A percentile compares a stretch with the other conserved stretches of the same genome.
Conservation (phyloP, 1,140 invertebrate genomes). For the Dufourea novaeangliae region DNA sequence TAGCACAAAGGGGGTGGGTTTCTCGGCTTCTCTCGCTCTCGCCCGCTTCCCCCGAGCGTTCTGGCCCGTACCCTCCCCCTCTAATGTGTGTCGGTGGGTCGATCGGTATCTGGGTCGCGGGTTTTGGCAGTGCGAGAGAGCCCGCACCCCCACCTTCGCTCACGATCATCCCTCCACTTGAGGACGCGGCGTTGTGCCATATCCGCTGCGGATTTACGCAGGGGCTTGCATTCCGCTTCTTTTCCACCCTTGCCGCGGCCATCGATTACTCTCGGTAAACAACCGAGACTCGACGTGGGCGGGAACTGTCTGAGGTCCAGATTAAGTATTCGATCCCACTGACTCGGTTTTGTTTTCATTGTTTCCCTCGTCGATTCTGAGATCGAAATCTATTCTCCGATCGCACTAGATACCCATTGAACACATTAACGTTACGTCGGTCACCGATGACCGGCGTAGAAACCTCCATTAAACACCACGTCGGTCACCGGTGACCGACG, state of each 20-base stretch:
- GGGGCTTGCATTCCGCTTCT: slow-evolving; percentile 26
- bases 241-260: neutral
- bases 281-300: slow-evolving; percentile 4
- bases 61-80: slow-evolving; percentile 28
- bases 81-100: slow-evolving; percentile 77
- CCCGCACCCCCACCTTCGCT: slow-evolving; percentile 51
- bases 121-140: slow-evolving; percentile 79
- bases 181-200: slow-evolving; percentile 37
- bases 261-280: slow-evolving; percentile 46
- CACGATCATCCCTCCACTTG: slow-evolving; percentile 45
- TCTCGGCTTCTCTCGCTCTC: slow-evolving; percentile 24
- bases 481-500: too few species aligned
- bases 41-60: neutral
- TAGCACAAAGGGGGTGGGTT: slow-evolving; percentile 11
- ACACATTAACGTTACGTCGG: too few species aligned
- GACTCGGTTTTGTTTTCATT: slow-evolving; percentile 14
- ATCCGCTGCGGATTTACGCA: slow-evolving; percentile 48
- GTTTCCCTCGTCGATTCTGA: neutral
- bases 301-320: slow-evolving; percentile 7
- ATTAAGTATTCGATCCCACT: slow-evolving; percentile 1
- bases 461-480: too few species aligned
- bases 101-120: slow-evolving; percentile 81
- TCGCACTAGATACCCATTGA: too few species aligned
- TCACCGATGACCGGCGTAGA: too few species aligned
- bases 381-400: neutral